Conservation (phyloP, 2,113 vertebrate species). For the Thalassarche chlororhynchos region DNA sequence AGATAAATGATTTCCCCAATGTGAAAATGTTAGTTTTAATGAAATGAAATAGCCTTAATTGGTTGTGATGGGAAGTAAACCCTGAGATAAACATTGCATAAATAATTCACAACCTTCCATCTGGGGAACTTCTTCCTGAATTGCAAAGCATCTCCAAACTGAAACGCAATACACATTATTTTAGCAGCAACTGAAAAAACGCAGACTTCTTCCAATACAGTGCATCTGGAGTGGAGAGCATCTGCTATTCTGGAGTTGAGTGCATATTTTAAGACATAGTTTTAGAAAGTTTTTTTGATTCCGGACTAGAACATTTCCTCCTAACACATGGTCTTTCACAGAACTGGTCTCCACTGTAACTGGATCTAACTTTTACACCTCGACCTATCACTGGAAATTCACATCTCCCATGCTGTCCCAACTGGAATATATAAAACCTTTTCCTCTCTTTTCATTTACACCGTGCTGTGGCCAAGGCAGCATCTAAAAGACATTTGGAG, state of each 20-base stretch:
- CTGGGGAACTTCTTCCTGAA: slow-evolving; percentile 75
- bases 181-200: slow-evolving; percentile 33
- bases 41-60: slow-evolving; percentile 81
- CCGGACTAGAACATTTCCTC: not conserved
- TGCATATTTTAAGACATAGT: not conserved
- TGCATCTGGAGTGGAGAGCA: not conserved
- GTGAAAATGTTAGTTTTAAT: slow-evolving; percentile 78
- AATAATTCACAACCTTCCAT: slow-evolving; percentile 79
- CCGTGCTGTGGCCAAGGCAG: not conserved
- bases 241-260: not conserved
- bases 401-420: not conserved
- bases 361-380: not conserved
- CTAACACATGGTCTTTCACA: not conserved
- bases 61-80: slow-evolving; percentile 80
- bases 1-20: slow-evolving; percentile 75
- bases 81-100: slow-evolving; percentile 78
- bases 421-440: not conserved
- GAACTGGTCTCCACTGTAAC: not conserved
- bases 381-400: not conserved
- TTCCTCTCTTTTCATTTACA: not conserved
- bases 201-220: not conserved
- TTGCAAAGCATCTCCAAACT: slow-evolving; percentile 49
- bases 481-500: not conserved
- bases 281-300: not conserved
- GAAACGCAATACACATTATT: slow-evolving; percentile 32